These are phyloP conservation scores for Piliocolobus tephrosceles DNA, from an alignment of 2,113 vertebrate species.

Conservation along the genomic window DNA sequence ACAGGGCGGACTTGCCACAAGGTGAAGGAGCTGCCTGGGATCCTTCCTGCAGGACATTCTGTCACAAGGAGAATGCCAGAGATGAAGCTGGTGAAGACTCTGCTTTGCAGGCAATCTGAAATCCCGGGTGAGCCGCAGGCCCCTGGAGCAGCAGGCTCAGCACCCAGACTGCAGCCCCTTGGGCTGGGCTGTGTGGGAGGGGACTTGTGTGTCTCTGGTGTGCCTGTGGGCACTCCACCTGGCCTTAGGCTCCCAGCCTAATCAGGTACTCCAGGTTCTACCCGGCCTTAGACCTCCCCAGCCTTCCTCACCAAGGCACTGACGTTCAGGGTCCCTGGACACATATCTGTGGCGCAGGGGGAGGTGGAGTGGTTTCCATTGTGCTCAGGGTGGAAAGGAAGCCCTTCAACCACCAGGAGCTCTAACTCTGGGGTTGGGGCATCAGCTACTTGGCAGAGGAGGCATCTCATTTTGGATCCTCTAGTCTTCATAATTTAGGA, in stretches of 20 bases:
- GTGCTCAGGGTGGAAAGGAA: neutral
- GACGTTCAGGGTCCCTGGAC: neutral
- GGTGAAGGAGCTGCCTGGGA: accelerated
- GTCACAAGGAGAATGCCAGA: accelerated
- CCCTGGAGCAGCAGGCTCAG: neutral
- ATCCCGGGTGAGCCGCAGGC: accelerated
- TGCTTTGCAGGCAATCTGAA: accelerated
- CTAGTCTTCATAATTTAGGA: neutral
- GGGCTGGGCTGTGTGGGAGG: accelerated
- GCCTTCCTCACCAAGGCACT: accelerated
- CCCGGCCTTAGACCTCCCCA: neutral
- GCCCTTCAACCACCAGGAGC: neutral
- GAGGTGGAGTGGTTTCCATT: neutral
- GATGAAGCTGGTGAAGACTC: accelerated
- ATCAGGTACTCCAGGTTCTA: accelerated
- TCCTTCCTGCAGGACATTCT: neutral
- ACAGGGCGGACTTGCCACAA: accelerated
- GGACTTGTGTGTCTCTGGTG: neutral
- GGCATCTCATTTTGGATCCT: too few species aligned
- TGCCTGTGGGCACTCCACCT: accelerated
- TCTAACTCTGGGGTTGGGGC: neutral
- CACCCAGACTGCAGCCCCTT: neutral
- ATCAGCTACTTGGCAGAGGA: neutral
- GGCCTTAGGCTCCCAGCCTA: neutral
- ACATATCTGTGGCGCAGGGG: too few species aligned